Conservation (phyloP, 2,888 invertebrate genomes). For the Melolontha melolontha region DNA sequence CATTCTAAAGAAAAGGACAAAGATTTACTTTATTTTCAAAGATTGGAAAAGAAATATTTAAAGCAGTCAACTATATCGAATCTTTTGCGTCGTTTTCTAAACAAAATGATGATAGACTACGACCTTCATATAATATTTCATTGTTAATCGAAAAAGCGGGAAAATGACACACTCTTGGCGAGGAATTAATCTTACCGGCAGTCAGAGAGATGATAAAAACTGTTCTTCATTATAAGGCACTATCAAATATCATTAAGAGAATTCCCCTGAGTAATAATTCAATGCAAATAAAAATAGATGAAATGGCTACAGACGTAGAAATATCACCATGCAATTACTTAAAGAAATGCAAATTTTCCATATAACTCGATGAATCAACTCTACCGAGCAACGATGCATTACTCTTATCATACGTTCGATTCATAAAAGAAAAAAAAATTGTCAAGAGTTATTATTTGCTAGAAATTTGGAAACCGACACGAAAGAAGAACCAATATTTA, state of each 20-base stretch:
- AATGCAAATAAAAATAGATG: slow-evolving; percentile 55
- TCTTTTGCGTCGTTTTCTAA: slow-evolving; percentile 2
- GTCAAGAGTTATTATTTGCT: slow-evolving; percentile 49
- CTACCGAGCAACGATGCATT: slow-evolving; percentile 45
- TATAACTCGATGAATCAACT: slow-evolving; percentile 59
- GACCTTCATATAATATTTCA: slow-evolving; percentile 47
- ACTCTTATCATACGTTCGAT: background rate
- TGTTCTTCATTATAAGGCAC: slow-evolving; percentile 49
- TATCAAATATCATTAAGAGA: slow-evolving; percentile 55
- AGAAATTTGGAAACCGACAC: slow-evolving; percentile 41
- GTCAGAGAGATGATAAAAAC: slow-evolving; percentile 48
- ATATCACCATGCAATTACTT: slow-evolving; percentile 52
- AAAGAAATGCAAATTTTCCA: slow-evolving; percentile 54
- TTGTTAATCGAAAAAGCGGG: slow-evolving; percentile 50
- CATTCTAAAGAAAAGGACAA: too few species aligned
- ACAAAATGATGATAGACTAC: background rate
- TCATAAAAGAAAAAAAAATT: slow-evolving; percentile 47
- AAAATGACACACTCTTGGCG: slow-evolving; percentile 53
- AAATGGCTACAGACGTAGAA: slow-evolving; percentile 56
- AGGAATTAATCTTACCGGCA: slow-evolving; percentile 51
- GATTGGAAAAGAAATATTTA: slow-evolving; percentile 11
- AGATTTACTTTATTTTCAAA: too few species aligned
- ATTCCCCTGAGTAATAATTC: slow-evolving; percentile 52
- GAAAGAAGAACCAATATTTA: slow-evolving; percentile 47
- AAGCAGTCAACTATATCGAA: slow-evolving; percentile 5